Evolutionary conservation across 2,113 vertebrate genomes (phyloP), one percentile per base, ranked within the genome.

Genomic region (Gavia stellata): DNA sequence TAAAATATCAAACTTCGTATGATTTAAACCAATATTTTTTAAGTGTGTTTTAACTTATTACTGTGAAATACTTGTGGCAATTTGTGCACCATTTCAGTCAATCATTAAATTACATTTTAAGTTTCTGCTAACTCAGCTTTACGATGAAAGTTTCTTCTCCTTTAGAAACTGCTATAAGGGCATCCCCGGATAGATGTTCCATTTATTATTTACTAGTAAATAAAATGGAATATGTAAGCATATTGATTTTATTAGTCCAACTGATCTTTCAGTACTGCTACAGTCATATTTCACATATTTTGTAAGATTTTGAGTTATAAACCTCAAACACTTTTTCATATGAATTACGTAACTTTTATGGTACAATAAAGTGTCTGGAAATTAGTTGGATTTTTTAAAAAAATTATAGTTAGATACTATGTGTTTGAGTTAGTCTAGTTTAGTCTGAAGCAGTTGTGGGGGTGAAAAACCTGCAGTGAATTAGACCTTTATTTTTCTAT

Each of bases 211-310:
- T 82, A 53, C 56, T 85, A 89, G 38, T 81, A 83, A 94, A 79
- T 90, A 87, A 94, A 94, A 63, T 73, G 3, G 79, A 95, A 81
- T 90, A 33, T 88, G 44, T 40, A 87, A 82, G 19, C 3, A 92
- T 44, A 17, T 59, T 67, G 28, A 63, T 59, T 83, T 96, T 97
- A 91, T 93, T 94, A 82, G n/a, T 91, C 62, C 38, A 67, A 40
- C 9, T 90, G 81, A 82, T 56, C 15, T 65, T 96, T 89, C 36
- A 80, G 31, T 53, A 58, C 19, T 2, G 4, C 36, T 88, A 40
- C 33, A 61, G 34, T 61, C 29, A 28, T 55, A 55, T 72, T 94
- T 92, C 88, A 18, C 15, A 20, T 72, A 29, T 71, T 96, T 81
- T 49, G 34, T 56, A 67, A 61, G 45, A 66, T 6, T 68, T 45